These are phyloP conservation scores for Agonopterix heracliana DNA, from an alignment of 2,888 invertebrate species.

Conservation along the genomic window DNA sequence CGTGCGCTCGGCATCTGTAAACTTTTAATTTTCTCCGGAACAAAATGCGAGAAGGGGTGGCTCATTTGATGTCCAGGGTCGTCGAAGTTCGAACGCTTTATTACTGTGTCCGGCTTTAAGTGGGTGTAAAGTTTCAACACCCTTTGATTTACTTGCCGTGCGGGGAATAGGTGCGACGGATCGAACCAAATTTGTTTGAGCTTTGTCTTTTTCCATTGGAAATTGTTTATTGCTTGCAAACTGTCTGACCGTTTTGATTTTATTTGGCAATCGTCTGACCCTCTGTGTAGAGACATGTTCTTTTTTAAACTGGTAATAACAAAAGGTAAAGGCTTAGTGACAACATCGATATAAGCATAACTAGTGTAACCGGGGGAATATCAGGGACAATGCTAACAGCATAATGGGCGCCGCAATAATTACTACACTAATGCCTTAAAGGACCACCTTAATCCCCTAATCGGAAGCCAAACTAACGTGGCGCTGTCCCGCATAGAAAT, in stretches of 20 bases:
- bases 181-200: conserved; percentile 54
- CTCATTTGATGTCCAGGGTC: conserved; percentile 71
- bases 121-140: conserved; percentile 77
- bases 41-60: conserved; percentile 66
- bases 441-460: conserved; percentile 73
- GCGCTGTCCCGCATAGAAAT: conserved; percentile 74
- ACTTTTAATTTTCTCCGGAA: conserved; percentile 65
- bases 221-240: conserved; percentile 37
- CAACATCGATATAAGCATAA: conserved; percentile 8
- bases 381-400: conserved; percentile 53
- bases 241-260: conserved; percentile 35
- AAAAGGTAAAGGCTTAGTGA: too few relatives aligned
- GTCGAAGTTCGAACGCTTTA: conserved; percentile 74
- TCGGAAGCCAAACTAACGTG: conserved; percentile 74
- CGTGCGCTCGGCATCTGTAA: conserved; percentile 43
- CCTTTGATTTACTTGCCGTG: conserved; percentile 74
- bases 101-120: conserved; percentile 76
- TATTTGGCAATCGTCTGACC: conserved; percentile 12
- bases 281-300: too few relatives aligned
- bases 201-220: conserved; percentile 43
- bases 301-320: too few relatives aligned
- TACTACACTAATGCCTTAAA: conserved; percentile 66
- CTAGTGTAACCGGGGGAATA: conserved; percentile 26
- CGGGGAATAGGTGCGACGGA: conserved; percentile 58
- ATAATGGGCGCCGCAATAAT: conserved; percentile 70